Base-by-base conservation (phyloP, 2,797 vertebrate genomes). In the Lateolabrax maculatus region DNA sequence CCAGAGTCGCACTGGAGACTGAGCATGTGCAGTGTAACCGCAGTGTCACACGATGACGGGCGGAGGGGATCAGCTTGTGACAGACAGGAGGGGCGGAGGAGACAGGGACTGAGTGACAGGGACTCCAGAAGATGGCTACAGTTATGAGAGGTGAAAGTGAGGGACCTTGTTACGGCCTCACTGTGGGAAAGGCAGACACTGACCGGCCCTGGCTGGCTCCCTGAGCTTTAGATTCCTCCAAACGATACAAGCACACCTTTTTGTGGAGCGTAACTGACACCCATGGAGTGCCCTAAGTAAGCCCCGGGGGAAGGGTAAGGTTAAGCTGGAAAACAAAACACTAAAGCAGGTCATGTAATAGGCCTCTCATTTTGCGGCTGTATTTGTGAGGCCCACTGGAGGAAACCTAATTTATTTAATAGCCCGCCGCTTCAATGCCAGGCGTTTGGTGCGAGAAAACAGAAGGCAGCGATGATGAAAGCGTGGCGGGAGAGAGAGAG, bases 351-450 rank as follows among this genome's bases (percentile, higher is more conserved):
- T 84, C 91, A 92, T 85, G 88, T 94, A 93, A 93, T 91, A 90
- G 89, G 77, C 88, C 84, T 94, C 91, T 95, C 89, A 80, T 86
- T 91, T 92, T 86, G 67, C 55, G 5, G 44, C 76, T 64, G 77
- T 66, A 91, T 90, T 87, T 90, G 91, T 91, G 84, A 68, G 72
- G 84, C 87, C 83, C 79, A 77, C 84, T 79, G 80, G 87, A 91
- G 86, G 86, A 87, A 80, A 78, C 51, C 89, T 95, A 84, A 95
- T 93, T 95, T 93, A 94, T 94, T 94, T 93, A 95, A 92, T 87
- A 95, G 89, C 89, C 76, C 69, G 79, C 68, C 71, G 49, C 82
- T 87, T 84, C 80, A 63, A 85, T 80, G 78, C 83, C 84, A 79
- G 58, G 87, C 63, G 16, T 83, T 91, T 57, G 71, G 83, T 77